phyloP scores from a whole-genome alignment of 30 jellyfish, hydroid and myxozoan genomes.

The Mastigias papua region DNA sequence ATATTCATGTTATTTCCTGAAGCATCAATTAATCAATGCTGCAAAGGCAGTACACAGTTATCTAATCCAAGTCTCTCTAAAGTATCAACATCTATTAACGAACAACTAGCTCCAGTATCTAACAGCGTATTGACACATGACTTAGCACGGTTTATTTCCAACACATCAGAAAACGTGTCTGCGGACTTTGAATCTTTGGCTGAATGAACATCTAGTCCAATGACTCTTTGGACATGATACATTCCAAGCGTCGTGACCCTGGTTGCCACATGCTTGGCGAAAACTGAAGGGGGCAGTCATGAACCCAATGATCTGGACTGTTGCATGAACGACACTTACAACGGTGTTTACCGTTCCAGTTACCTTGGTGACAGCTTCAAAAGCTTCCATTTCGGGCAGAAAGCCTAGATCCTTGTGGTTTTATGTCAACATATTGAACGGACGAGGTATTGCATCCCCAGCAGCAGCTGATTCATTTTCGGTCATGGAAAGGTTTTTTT shows the following conservation, averaged over 20 bases:
- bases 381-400: background rate
- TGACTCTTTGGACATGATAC: background rate
- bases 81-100: background rate
- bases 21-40: background rate
- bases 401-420: background rate
- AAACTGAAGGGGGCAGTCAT: background rate
- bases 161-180: background rate
- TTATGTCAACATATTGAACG: background rate
- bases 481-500: too few species aligned
- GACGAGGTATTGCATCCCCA: background rate
- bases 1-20: background rate
- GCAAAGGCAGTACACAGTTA: too few species aligned
- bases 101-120: background rate
- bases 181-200: background rate
- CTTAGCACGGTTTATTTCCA: background rate
- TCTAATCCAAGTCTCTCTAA: background rate
- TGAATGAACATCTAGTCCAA: background rate
- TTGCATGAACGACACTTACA: too few species aligned
- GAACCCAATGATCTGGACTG: background rate
- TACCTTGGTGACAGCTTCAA: background rate
- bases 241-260: background rate
- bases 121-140: background rate
- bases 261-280: background rate
- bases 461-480: background rate
- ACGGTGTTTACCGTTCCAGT: too few species aligned